phyloP scores from a whole-genome alignment of 2,113 vertebrate genomes.

The Bos indicus region DNA sequence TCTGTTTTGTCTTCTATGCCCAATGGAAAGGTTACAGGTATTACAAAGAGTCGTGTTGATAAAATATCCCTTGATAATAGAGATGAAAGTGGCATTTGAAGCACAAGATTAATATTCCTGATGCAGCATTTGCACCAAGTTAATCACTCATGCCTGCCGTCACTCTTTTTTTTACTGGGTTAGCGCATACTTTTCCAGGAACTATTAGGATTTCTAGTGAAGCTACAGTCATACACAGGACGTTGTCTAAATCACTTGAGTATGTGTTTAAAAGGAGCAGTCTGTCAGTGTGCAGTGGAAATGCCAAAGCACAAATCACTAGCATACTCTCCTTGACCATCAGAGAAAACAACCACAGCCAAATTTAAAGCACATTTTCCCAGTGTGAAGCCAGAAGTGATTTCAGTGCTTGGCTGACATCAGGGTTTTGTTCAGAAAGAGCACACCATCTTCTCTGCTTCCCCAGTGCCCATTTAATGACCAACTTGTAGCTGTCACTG shows the following conservation, averaged over 20 bases:
- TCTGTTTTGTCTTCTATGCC: neutral
- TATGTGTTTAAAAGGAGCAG: neutral
- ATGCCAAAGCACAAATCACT: conserved; percentile 30
- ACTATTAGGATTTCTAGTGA: neutral
- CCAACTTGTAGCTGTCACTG: neutral
- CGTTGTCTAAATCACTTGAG: neutral
- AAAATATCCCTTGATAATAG: neutral
- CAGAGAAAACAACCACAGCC: neutral
- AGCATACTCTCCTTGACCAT: neutral
- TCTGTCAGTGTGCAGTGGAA: neutral
- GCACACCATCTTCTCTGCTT: neutral
- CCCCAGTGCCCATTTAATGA: neutral
- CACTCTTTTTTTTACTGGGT: neutral
- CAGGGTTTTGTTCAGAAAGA: neutral
- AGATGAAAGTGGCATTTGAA: conserved; percentile 15
- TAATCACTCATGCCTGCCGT: neutral
- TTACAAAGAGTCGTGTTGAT: neutral
- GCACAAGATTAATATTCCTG: neutral
- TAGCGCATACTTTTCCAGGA: conserved; percentile 9
- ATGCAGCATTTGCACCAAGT: neutral
- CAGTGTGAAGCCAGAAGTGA: neutral
- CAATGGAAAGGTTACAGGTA: neutral
- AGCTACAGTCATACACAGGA: neutral
- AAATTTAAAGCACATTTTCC: conserved; percentile 24
- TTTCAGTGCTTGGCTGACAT: neutral